Conservation (phyloP, 1,140 invertebrate species). For the Hetaerina americana region DNA sequence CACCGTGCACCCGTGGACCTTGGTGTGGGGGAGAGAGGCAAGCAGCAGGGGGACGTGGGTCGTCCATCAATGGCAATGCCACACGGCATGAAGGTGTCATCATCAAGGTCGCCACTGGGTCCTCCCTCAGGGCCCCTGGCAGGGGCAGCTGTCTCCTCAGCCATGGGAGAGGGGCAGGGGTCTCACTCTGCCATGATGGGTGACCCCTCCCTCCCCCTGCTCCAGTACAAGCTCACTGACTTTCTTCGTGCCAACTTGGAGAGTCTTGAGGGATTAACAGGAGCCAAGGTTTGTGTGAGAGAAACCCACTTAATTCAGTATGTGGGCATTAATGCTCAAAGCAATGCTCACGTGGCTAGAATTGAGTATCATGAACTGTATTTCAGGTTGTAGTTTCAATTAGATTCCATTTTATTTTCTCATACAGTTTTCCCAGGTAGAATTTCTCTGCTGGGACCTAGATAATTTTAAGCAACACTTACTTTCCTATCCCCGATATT, state of each 20-base stretch:
- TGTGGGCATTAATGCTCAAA: no score
- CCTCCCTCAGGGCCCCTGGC: background rate
- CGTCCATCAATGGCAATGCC: background rate
- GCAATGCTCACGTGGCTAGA: no score
- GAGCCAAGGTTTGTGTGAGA: slow-evolving; percentile 23
- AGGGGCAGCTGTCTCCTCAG: background rate
- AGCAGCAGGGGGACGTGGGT: background rate
- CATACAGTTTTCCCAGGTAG: no score
- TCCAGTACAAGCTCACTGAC: slow-evolving; percentile 29
- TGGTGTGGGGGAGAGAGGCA: background rate
- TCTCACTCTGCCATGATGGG: background rate
- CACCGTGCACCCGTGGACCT: slow-evolving; percentile 5
- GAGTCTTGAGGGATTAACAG: slow-evolving; percentile 44
- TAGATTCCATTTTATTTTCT: no score
- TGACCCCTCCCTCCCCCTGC: background rate
- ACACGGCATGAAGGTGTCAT: background rate
- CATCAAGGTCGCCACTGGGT: background rate
- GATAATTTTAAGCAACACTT: no score
- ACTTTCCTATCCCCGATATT: no score
- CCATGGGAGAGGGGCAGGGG: background rate
- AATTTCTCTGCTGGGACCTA: no score
- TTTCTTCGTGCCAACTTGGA: slow-evolving; percentile 52
- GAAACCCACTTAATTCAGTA: no score
- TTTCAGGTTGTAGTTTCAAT: no score
- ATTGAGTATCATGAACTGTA: no score